Evolutionary conservation across 2,888 invertebrate genomes (phyloP).

Genomic region (Orthosia gothica): DNA sequence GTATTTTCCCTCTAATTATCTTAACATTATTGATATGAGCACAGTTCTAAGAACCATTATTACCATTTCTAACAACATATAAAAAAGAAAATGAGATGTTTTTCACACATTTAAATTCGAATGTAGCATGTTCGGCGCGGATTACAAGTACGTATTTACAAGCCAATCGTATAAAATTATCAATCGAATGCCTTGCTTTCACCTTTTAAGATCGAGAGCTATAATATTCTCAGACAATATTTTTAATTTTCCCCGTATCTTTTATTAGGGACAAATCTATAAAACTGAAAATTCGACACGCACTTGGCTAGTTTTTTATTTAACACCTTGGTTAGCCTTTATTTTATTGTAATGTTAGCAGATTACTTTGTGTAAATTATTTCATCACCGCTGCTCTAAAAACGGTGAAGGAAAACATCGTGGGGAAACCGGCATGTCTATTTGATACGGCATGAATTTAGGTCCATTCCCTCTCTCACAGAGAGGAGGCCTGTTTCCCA

Average conservation of each 20-base stretch:
- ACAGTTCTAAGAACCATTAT: conserved; percentile 3
- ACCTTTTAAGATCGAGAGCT: neutral
- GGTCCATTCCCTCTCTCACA: no score
- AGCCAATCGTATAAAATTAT: conserved; percentile 44
- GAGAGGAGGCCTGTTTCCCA: no score
- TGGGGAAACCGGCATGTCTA: no score
- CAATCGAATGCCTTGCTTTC: conserved; percentile 24
- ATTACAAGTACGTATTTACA: conserved; percentile 36
- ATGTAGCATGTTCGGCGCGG: conserved; percentile 43
- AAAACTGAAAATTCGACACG: neutral
- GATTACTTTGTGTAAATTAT: no score
- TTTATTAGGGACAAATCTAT: no score
- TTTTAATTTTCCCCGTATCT: neutral
- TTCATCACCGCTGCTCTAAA: no score
- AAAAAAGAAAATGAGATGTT: conserved; percentile 7
- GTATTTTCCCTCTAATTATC: conserved; percentile 4
- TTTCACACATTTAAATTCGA: conserved; percentile 48
- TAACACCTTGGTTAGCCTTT: no score
- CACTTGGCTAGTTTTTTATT: no score
- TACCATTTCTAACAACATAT: conserved; percentile 7
- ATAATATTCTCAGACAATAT: neutral
- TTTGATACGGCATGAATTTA: no score
- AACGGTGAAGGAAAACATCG: no score
- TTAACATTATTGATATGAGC: neutral
- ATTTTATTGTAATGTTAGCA: no score